These are phyloP conservation scores for Caenorhabditis sp. DNA, from an alignment of 2,888 invertebrate species.

Conservation along the genomic window DNA sequence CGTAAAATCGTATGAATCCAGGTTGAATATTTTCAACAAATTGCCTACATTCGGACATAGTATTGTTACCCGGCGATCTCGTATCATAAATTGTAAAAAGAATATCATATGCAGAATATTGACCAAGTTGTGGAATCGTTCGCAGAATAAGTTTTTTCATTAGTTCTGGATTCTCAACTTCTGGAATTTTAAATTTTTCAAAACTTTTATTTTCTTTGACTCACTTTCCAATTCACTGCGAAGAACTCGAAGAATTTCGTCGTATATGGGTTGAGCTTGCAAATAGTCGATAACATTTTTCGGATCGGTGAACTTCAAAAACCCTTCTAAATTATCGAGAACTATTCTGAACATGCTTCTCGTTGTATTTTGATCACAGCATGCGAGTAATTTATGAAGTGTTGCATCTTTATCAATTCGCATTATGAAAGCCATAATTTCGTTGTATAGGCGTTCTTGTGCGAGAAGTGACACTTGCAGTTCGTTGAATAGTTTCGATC, in stretches of 20 bases:
- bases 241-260: constrained; percentile 4
- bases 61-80: constrained; percentile 4
- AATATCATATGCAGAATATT: constrained; percentile 24
- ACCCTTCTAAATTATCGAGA: constrained; percentile 25
- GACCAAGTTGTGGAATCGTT: constrained; percentile 33
- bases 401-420: not conserved
- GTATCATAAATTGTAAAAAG: constrained; percentile 18
- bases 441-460: not conserved
- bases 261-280: constrained; percentile 11
- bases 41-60: constrained; percentile 8
- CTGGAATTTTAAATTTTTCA: not conserved
- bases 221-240: constrained; percentile 11
- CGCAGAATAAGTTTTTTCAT: constrained; percentile 24
- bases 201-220: not conserved
- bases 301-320: constrained; percentile 19
- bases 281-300: constrained; percentile 14
- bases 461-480: not conserved
- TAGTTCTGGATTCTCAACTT: not conserved
- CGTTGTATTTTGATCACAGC: constrained; percentile 2
- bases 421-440: constrained; percentile 3
- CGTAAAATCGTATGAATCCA: constrained; percentile 21
- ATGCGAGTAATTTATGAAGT: constrained; percentile 16
- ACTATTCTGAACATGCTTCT: constrained; percentile 14
- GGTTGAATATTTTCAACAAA: constrained; percentile 27
- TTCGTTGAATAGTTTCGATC: not conserved